Base-by-base conservation (phyloP, 2,113 vertebrate genomes). In the Scalopus aquaticus region DNA sequence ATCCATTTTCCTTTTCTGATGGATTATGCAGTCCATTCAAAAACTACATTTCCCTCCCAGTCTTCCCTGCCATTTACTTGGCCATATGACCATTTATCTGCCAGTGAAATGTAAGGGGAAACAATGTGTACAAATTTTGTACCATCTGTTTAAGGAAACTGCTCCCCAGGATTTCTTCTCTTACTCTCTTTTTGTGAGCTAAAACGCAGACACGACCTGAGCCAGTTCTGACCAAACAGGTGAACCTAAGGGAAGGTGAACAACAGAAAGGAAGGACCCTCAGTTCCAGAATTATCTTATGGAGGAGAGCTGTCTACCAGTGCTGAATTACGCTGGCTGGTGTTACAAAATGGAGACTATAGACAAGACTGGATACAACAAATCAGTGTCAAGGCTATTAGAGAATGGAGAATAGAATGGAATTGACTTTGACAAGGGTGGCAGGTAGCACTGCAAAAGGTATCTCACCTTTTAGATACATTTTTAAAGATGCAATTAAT, bases 111-210 rank as follows among this genome's bases (percentile, higher is more conserved):
- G 2, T 79, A 70, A 89, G 30, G 78, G 22, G 74, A 96, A 95
- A 78, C 19, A 37, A 95, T 74, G 10, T 35, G 26, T n/a, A 13
- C 24, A 70, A 67, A 89, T 67, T 77, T 44, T 77, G 2, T 69
- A 73, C 77, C 62, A 54, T 30, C 62, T 83, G 67, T 69, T 94
- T 80, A 81, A 91, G 64, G 49, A 89, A 82, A 91, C 32, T 37
- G 9, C 26, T 51, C 58, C 79, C 65, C 58, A 42, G 56, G 46
- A 64, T 49, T 84, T 85, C 58, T 58, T 93, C 73, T 58, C 56
- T 49, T 26, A 37, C 11, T 42, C 44, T 30, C 16, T 26, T 35
- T 62, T 54, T 74, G 7, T 74, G 62, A 73, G 72, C 46, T 82
- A n/a, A 7, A 91, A 72, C 22, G 12, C 35, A 88, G 60, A 49